phyloP scores from a whole-genome alignment of 2,797 vertebrate genomes.

The Gallinago stenura region DNA sequence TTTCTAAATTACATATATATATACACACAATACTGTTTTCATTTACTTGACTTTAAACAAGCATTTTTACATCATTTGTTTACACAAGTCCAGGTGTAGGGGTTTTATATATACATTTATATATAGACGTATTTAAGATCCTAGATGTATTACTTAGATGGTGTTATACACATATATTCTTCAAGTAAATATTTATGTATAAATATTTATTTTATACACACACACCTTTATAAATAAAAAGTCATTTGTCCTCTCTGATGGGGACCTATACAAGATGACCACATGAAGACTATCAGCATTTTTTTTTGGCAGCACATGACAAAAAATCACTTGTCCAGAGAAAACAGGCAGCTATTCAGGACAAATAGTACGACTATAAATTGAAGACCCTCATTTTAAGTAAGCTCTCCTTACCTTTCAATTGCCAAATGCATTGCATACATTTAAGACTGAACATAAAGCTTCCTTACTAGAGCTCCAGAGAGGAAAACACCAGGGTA shows the following conservation, averaged over 20 bases:
- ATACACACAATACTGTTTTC: not conserved
- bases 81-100: not conserved
- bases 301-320: not conserved
- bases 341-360: not conserved
- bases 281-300: not conserved
- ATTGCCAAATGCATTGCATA: not conserved
- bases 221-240: not conserved
- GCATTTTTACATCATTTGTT: not conserved
- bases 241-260: not conserved
- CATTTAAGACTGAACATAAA: not conserved
- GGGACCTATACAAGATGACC: not conserved
- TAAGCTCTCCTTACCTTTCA: rapidly evolving
- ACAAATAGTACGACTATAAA: not conserved
- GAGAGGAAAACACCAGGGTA: not conserved
- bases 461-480: not conserved
- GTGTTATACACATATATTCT: not conserved
- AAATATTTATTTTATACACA: not conserved
- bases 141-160: not conserved
- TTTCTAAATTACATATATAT: not conserved
- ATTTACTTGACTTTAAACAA: not conserved
- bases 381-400: not conserved
- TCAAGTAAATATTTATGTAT: not conserved
- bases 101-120: not conserved
- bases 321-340: not conserved
- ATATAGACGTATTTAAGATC: not conserved